Evolutionary conservation across 2,888 invertebrate species (phyloP), one percentile per base, ranked within the genome.

Genomic region (Hyposoter dolosus): DNA sequence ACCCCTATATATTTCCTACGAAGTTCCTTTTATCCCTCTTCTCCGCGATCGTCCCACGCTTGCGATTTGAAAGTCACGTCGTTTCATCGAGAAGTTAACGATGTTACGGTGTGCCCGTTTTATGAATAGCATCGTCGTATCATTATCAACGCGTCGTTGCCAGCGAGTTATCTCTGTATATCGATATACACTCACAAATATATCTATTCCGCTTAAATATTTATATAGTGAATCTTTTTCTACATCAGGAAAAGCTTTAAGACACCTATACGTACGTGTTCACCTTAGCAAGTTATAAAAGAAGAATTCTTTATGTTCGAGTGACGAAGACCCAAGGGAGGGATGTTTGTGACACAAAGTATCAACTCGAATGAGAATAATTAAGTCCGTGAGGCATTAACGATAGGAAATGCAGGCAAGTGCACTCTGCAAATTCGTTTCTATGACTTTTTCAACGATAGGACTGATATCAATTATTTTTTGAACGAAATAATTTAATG

Each of bases 81-180:
- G 75, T 85, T 87, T 93, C 92, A 93, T 93, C 92, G 92, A 91
- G 90, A 92, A 92, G 92, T 93, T 93, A 93, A 93, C 93, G 93
- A 93, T 93, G 93, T 93, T 93, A 94, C 93, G 45, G 23, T 68
- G 60, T 60, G n/a, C 66, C 75, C 91, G 90, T 91, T 90, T 91
- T 90, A 89, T 91, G 92, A 93, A 92, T 92, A 91, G 91, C 90
- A 91, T 88, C 90, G 89, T 90, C 90, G 91, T 92, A 92, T 93
- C 93, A 93, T 94, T 94, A 92, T 92, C 92, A 92, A 92, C 91
- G 92, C 92, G 92, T 93, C 93, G 92, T 92, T 92, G 90, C 90
- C 93, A 92, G 92, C 90, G 89, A 90, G 90, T 90, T 91, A 79
- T 78, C 43, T 63, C 6, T 45, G 3, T 45, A 63, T 17, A 63